phyloP scores from a whole-genome alignment of 2,888 invertebrate species.

The Atherix ibis region DNA sequence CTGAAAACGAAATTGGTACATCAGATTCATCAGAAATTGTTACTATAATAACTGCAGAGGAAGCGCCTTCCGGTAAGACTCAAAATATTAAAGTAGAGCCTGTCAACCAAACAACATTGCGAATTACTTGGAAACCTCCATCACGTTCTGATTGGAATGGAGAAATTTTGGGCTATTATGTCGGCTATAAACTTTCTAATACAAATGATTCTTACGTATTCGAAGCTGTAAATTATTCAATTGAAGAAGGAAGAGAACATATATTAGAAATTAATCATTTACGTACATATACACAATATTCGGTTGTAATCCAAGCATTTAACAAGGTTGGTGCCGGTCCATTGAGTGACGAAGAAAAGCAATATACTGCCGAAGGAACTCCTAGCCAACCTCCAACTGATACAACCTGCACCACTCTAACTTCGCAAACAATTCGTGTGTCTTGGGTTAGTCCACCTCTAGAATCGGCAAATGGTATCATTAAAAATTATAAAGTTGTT shows the following conservation, averaged over 20 bases:
- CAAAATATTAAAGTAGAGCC: constrained; percentile 73
- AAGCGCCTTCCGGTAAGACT: constrained; percentile 72
- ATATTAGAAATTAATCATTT: constrained; percentile 65
- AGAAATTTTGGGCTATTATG: constrained; percentile 79
- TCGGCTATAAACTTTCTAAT: constrained; percentile 72
- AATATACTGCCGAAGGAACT: constrained; percentile 87
- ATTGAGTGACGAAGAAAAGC: constrained; percentile 71
- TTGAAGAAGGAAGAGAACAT: constrained; percentile 83
- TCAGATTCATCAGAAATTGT: constrained; percentile 86
- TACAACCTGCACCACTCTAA: constrained; percentile 80
- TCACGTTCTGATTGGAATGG: constrained; percentile 83
- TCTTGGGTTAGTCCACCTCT: constrained; percentile 90
- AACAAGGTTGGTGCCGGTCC: constrained; percentile 91
- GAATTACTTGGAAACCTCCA: constrained; percentile 84
- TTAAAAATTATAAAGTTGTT: constrained; percentile 89
- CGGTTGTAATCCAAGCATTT: constrained; percentile 89
- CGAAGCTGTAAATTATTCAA: constrained; percentile 81
- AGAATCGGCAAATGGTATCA: constrained; percentile 82
- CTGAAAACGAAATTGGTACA: constrained; percentile 85
- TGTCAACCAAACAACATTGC: constrained; percentile 70
- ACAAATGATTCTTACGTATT: constrained; percentile 77
- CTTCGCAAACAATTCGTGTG: constrained; percentile 85
- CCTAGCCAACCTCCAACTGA: constrained; percentile 86
- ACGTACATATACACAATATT: constrained; percentile 87
- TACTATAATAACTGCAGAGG: constrained; percentile 89